phyloP scores from a whole-genome alignment of 2,113 vertebrate species.

The Maccullochella peelii region DNA sequence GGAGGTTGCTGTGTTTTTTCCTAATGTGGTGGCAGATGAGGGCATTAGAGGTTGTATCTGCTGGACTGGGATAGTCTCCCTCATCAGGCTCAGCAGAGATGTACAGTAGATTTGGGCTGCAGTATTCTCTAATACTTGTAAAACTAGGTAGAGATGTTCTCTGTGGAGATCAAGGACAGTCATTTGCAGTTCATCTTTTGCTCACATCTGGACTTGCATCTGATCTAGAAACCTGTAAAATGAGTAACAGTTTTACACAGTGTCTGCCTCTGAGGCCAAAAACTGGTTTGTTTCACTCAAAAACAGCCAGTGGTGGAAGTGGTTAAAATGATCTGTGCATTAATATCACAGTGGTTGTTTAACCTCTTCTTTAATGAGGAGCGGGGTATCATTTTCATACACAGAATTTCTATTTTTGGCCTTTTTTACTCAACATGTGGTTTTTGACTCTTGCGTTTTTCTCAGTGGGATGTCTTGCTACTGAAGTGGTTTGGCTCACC shows the following conservation, averaged over 20 bases:
- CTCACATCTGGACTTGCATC: constrained; percentile 16
- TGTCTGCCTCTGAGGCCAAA: not conserved
- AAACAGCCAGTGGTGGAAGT: not conserved
- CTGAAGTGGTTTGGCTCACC: constrained; percentile 11
- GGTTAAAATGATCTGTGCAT: constrained; percentile 2
- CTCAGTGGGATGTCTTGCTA: not conserved
- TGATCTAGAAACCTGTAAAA: constrained; percentile 18
- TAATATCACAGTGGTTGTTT: not conserved
- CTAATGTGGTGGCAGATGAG: constrained; percentile 33
- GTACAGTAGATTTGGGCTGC: constrained; percentile 5
- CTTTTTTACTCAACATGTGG: not conserved
- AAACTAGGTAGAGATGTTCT: constrained; percentile 26
- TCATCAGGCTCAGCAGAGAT: constrained; percentile 12
- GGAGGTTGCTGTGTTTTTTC: constrained; percentile 13
- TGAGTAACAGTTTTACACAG: not conserved
- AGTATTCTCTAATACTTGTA: not conserved
- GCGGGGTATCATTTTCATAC: constrained; percentile 7
- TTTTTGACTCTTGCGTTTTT: not conserved
- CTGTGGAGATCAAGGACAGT: constrained; percentile 8
- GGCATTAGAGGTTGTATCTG: constrained; percentile 4
- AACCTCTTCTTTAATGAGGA: not conserved
- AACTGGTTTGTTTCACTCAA: not conserved
- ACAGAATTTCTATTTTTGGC: not conserved
- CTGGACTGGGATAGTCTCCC: constrained; percentile 17
- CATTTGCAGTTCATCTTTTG: not conserved